Evolutionary conservation across 2,113 vertebrate genomes (phyloP).

Genomic region (Podarcis muralis): DNA sequence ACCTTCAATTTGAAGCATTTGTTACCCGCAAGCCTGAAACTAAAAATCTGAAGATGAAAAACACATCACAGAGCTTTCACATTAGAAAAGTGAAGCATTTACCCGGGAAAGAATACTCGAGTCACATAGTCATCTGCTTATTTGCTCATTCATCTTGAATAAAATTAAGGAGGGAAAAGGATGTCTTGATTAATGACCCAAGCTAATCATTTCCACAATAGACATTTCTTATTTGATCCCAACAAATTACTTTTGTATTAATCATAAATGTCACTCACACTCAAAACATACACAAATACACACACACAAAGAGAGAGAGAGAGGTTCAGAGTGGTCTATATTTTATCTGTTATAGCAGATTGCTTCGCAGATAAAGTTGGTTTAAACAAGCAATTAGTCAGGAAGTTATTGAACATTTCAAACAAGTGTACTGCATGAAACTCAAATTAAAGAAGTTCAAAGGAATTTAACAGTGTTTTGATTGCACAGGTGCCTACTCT

Average conservation of each 20-base stretch:
- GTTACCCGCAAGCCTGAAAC: conserved; percentile 37
- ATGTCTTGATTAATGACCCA: conserved; percentile 72
- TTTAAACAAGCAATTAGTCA: conserved; percentile 77
- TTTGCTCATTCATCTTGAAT: conserved; percentile 64
- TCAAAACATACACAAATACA: conserved; percentile 40
- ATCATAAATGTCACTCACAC: conserved; percentile 70
- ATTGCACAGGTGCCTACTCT: conserved; percentile 65
- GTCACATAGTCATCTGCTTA: conserved; percentile 53
- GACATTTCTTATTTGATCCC: conserved; percentile 70
- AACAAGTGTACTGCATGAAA: conserved; percentile 67
- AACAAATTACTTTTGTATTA: conserved; percentile 75
- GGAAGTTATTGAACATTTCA: conserved; percentile 76
- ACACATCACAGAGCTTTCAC: conserved; percentile 28
- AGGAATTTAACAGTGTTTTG: conserved; percentile 66
- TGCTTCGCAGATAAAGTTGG: conserved; percentile 59
- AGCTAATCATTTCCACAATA: conserved; percentile 68
- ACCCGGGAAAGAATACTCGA: conserved; percentile 54
- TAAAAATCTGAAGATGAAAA: conserved; percentile 53
- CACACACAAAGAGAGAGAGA: conserved; percentile 52
- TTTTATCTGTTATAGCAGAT: conserved; percentile 75
- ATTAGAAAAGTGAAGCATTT: conserved; percentile 53
- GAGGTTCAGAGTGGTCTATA: conserved; percentile 70
- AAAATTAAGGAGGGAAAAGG: conserved; percentile 70
- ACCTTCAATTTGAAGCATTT: neutral
- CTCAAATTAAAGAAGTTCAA: conserved; percentile 68